Evolutionary conservation across 2,113 vertebrate genomes (phyloP), one percentile per base, ranked within the genome.

Genomic region (Chitala chitala): DNA sequence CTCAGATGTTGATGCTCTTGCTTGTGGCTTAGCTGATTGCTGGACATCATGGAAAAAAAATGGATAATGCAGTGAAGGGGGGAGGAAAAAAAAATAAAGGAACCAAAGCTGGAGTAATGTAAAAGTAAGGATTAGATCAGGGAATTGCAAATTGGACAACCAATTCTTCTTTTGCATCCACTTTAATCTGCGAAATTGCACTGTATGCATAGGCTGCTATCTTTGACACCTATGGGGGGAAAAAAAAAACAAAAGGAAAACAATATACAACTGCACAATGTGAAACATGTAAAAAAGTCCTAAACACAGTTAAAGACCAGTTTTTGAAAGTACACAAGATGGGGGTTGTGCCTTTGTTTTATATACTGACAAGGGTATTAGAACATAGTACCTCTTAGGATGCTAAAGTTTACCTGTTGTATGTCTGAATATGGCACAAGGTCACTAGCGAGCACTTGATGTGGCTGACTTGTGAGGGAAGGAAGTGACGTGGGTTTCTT

Each of bases 81-180:
- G 38, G 6, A 78, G 40, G 82, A 65, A 53, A 22, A 8, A 3
- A 75, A 54, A 42, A 83, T 53, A 77, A n/a, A n/a, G n/a, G n/a
- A n/a, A n/a, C n/a, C n/a, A n/a, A n/a, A n/a, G n/a, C n/a, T n/a
- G n/a, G n/a, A n/a, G n/a, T n/a, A n/a, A n/a, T n/a, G n/a, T n/a
- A n/a, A n/a, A n/a, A n/a, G 68, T 74, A 15, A 71, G 26, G 69
- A 75, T 53, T n/a, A 54, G 0, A 77, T 95, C 92, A 98, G 2
- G 94, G 96, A 83, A 98, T 96, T 78, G 94, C 94, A 87, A 98
- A 97, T 89, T 98, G 95, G 83, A 98, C 95, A 83, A 98, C 95
- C 79, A 98, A 89, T 75, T 98, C 95, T 85, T 98, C 94, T 90
- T 96, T 98, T 76, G 94, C 93, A 4, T 98, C 93, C 79, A 98